A percentile compares a stretch with the other conserved stretches of the same genome.
Evolutionary conservation across 37 sponge, comb jelly and placozoan genomes (phyloP).

Genomic region (Axinella damicornis): DNA sequence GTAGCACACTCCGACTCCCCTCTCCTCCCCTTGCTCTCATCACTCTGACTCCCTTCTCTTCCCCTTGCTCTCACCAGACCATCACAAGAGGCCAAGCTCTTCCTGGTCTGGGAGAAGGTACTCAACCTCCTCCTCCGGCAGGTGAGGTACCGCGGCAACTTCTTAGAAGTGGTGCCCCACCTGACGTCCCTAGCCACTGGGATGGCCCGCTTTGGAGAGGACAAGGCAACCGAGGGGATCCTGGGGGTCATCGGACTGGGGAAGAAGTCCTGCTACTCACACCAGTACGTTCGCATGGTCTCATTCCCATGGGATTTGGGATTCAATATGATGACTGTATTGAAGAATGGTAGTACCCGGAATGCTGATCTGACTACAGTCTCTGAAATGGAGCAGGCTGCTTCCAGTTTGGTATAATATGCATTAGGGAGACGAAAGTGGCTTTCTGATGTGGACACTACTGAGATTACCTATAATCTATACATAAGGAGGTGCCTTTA

Average conservation of each 20-base stretch:
- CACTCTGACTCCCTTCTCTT: background rate
- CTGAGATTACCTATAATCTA: too few species aligned
- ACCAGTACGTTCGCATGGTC: conserved; percentile 50
- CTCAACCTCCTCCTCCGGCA: conserved; percentile 73
- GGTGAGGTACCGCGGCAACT: conserved; percentile 41
- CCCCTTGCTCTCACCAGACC: background rate
- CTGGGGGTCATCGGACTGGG: conserved; percentile 90
- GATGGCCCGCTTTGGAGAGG: conserved; percentile 72
- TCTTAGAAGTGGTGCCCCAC: conserved; percentile 40
- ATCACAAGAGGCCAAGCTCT: conserved; percentile 58
- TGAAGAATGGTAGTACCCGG: too few species aligned
- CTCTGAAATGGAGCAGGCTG: too few species aligned
- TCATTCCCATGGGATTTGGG: too few species aligned
- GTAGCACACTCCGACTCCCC: background rate
- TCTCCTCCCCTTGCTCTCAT: background rate
- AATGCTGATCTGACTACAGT: too few species aligned
- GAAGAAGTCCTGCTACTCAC: conserved; percentile 72
- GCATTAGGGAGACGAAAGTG: too few species aligned
- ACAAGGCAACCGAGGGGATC: conserved; percentile 86
- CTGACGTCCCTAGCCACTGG: conserved; percentile 51
- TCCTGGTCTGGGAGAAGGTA: conserved; percentile 82
- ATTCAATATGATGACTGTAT: too few species aligned
- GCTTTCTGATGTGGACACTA: too few species aligned
- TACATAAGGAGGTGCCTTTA: too few species aligned
- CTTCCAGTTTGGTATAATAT: too few species aligned